Conservation (phyloP, 1,140 invertebrate species). For the Drosophila willistoni region DNA sequence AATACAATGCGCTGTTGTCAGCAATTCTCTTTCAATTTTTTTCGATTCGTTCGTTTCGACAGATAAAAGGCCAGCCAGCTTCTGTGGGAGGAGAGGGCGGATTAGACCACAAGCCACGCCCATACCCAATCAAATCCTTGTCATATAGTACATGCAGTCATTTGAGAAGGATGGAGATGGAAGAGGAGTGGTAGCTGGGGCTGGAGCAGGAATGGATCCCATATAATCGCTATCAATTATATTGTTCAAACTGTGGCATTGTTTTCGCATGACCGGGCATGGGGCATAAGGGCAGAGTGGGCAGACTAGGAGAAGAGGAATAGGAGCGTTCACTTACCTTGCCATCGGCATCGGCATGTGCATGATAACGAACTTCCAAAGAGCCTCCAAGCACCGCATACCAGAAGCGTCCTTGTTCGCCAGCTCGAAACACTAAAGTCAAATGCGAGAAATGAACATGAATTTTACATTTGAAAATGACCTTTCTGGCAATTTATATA, state of each 20-base stretch:
- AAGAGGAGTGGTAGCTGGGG: too few species aligned
- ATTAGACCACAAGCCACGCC: constrained; percentile 49
- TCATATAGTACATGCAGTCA: constrained; percentile 59
- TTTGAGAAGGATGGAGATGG: background rate
- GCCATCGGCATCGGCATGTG: constrained; percentile 84
- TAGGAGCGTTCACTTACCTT: constrained; percentile 83
- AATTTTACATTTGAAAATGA: constrained; percentile 28
- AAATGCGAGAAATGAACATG: constrained; percentile 54
- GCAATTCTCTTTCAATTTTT: constrained; percentile 54
- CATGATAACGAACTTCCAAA: constrained; percentile 87
- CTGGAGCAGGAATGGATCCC: background rate
- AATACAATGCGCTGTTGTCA: constrained; percentile 58
- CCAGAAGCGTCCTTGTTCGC: constrained; percentile 91
- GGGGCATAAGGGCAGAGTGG: background rate
- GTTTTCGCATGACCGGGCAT: constrained; percentile 42
- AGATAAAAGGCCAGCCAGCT: constrained; percentile 57
- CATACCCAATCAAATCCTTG: constrained; percentile 31
- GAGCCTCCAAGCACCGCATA: constrained; percentile 90
- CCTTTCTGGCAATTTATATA: constrained; percentile 34
- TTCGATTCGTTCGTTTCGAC: constrained; percentile 34
- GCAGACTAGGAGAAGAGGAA: background rate
- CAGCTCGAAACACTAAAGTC: constrained; percentile 89
- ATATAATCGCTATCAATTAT: constrained; percentile 73
- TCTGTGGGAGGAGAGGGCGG: constrained; percentile 1
- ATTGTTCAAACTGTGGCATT: constrained; percentile 55